Evolutionary conservation across 2,113 vertebrate genomes (phyloP).

Genomic region (Festucalex cinctus): DNA sequence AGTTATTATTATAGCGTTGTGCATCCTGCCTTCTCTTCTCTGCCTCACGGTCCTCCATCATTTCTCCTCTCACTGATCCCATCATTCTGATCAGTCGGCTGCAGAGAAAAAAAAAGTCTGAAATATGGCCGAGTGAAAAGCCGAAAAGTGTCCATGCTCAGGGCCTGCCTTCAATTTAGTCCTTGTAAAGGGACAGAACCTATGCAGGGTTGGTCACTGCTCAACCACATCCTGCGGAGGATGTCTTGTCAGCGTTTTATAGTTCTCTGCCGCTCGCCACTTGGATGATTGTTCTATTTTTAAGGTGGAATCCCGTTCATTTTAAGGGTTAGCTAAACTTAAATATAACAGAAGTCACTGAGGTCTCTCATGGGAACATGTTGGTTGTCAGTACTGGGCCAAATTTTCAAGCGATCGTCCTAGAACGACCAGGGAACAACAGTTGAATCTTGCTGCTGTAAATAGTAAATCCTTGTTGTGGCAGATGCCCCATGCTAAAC

Average conservation of each 20-base stretch:
- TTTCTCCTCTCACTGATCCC: conserved; percentile 30
- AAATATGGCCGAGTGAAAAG: conserved; percentile 22
- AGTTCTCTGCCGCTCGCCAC: background rate
- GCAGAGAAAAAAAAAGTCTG: conserved; percentile 11
- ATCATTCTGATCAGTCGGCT: conserved; percentile 26
- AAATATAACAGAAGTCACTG: background rate
- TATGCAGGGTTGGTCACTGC: background rate
- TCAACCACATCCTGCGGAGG: background rate
- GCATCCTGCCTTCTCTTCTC: conserved; percentile 22
- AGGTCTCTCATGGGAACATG: too few species aligned
- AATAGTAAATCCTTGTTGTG: too few species aligned
- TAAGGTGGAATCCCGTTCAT: background rate
- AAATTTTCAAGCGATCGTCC: background rate
- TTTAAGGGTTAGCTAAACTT: background rate
- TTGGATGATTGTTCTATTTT: background rate
- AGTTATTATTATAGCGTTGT: conserved; percentile 48
- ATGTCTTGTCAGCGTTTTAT: background rate
- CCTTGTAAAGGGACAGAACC: background rate
- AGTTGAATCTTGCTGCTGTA: too few species aligned
- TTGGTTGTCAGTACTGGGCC: background rate
- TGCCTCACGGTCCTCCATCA: conserved; percentile 25
- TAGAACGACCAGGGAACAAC: background rate
- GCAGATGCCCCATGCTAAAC: too few species aligned
- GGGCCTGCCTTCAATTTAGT: background rate
- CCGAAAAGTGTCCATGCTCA: background rate